Evolutionary conservation across 2,113 vertebrate genomes (phyloP).

Genomic region (Syngnathus scovelli): DNA sequence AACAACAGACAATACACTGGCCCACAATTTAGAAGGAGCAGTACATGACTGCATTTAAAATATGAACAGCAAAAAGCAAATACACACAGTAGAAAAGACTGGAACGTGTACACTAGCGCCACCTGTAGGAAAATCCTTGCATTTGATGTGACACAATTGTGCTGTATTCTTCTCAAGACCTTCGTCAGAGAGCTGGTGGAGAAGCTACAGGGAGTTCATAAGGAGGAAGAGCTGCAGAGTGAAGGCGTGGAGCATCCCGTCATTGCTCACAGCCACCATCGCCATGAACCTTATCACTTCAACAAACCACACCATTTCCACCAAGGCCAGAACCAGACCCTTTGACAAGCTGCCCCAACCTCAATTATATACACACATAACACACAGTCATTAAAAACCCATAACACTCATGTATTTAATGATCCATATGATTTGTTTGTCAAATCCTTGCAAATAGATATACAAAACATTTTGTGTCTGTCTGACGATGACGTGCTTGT

Average conservation of each 20-base stretch:
- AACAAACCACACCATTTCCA: conserved; percentile 30
- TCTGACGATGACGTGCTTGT: background rate
- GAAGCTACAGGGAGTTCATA: conserved; percentile 76
- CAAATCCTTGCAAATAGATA: background rate
- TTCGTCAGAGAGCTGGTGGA: conserved; percentile 76
- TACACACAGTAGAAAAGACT: background rate
- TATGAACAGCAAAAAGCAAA: too few species aligned
- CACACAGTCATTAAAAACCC: too few species aligned
- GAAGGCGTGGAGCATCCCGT: conserved; percentile 67
- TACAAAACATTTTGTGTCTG: background rate
- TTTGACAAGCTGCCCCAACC: conserved; percentile 35
- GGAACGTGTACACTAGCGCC: background rate
- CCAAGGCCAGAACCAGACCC: conserved; percentile 56
- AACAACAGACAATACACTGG: too few species aligned
- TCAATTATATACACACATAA: background rate
- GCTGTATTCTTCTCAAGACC: conserved; percentile 46
- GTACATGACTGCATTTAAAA: too few species aligned
- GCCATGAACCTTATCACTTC: conserved; percentile 67
- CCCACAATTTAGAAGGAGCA: too few species aligned
- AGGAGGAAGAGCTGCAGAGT: conserved; percentile 72
- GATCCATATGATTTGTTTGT: background rate
- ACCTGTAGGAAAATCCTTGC: background rate
- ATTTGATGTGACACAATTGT: background rate
- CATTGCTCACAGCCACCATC: conserved; percentile 57
- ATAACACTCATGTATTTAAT: background rate